Percentiles rank a stretch among this genome's conserved stretches.
phyloP scores from a whole-genome alignment of 2,113 vertebrate genomes.

The Bostrychus sinensis region DNA sequence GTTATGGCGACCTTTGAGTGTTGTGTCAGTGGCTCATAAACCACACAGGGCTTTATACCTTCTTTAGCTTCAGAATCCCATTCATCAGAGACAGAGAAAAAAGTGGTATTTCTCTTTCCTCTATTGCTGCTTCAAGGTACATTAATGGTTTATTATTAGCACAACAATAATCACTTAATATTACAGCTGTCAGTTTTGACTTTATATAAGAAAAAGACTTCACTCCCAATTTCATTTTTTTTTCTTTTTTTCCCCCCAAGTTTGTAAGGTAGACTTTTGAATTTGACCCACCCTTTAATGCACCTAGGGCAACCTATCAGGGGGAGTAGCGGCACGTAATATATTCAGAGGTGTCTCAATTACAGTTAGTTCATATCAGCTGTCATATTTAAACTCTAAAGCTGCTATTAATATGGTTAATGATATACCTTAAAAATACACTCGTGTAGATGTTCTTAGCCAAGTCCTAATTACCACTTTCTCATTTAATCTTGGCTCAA shows the following conservation, averaged over 20 bases:
- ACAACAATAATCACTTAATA: too few species aligned
- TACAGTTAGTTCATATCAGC: constrained; percentile 6
- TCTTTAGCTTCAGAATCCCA: constrained; percentile 12
- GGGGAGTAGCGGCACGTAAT: background rate
- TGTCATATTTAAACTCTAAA: constrained; percentile 36
- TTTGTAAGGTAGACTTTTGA: too few species aligned
- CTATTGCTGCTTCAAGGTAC: too few species aligned
- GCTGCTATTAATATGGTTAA: constrained; percentile 22
- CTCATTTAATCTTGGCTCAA: background rate
- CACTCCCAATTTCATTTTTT: too few species aligned
- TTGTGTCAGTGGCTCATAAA: constrained; percentile 34
- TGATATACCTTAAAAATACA: constrained; percentile 5
- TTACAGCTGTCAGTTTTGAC: too few species aligned
- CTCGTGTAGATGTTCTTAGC: background rate
- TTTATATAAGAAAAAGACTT: too few species aligned
- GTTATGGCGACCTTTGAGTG: constrained; percentile 14
- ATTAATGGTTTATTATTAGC: too few species aligned
- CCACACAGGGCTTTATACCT: constrained; percentile 10
- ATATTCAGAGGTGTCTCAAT: background rate
- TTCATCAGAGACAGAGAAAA: too few species aligned
- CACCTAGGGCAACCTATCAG: too few species aligned
- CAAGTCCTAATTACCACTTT: constrained; percentile 8
- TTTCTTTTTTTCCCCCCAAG: too few species aligned
- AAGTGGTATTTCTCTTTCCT: too few species aligned
- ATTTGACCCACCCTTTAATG: too few species aligned